Evolutionary conservation across 2,888 invertebrate genomes (phyloP).

Genomic region (Parnassius glacialis): DNA sequence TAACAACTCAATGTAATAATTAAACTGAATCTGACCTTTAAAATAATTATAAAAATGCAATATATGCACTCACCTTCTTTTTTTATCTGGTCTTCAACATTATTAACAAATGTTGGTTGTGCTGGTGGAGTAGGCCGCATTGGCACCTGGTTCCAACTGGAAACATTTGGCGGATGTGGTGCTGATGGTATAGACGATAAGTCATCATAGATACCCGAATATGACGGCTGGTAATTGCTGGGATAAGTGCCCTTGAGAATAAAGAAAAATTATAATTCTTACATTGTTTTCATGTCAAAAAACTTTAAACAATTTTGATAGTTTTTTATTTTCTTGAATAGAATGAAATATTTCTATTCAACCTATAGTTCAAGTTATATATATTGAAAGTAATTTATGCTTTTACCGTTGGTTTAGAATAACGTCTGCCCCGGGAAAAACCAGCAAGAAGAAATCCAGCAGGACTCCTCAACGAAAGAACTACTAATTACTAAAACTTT

Average conservation of each 20-base stretch:
- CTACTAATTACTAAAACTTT: no score
- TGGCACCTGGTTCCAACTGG: slow-evolving; percentile 72
- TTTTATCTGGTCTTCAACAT: slow-evolving; percentile 72
- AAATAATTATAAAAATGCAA: neutral
- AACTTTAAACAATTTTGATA: no score
- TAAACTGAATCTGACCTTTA: neutral
- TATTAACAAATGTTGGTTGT: slow-evolving; percentile 48
- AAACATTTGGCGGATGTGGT: slow-evolving; percentile 43
- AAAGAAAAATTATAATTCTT: slow-evolving; percentile 2
- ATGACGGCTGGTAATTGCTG: slow-evolving; percentile 53
- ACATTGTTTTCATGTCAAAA: neutral
- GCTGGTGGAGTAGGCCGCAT: slow-evolving; percentile 52
- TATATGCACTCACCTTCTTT: slow-evolving; percentile 67
- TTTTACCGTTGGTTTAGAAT: no score
- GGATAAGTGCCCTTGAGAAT: slow-evolving; percentile 39
- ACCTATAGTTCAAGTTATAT: no score
- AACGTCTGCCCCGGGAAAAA: no score
- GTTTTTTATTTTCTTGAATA: no score
- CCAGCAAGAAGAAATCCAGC: no score
- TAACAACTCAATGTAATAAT: neutral
- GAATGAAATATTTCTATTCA: no score
- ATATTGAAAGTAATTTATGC: no score
- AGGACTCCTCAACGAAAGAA: no score
- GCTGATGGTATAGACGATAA: slow-evolving; percentile 45
- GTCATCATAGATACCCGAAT: slow-evolving; percentile 67